Percentiles rank a stretch among this genome's conserved stretches.
Evolutionary conservation across 2,888 invertebrate genomes (phyloP).

Genomic region (Odontocerum albicorne): DNA sequence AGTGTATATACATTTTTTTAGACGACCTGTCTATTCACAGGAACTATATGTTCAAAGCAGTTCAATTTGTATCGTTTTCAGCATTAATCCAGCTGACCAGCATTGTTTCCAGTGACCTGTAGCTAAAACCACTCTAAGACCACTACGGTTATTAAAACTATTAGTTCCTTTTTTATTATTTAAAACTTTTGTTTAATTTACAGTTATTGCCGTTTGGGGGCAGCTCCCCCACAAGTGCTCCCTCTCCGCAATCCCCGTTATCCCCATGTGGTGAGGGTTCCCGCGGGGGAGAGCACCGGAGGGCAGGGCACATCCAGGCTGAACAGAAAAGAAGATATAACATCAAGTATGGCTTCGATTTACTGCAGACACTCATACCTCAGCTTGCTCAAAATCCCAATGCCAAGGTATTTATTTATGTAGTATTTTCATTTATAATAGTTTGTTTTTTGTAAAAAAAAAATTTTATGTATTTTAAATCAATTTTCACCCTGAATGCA

Average conservation of each 20-base stretch:
- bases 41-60: no score
- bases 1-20: no score
- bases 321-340: conserved; percentile 95
- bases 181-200: no score
- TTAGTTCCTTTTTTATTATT: no score
- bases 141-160: no score
- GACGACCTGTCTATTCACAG: no score
- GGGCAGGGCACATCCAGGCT: conserved; percentile 91
- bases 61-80: no score
- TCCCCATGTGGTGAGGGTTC: conserved; percentile 43
- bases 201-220: conserved; percentile 20
- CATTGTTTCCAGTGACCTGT: no score
- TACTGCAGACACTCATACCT: conserved; percentile 89
- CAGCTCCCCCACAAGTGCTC: conserved; percentile 45
- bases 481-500: no score
- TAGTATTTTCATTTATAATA: conserved; percentile 6
- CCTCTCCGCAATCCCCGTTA: conserved; percentile 60
- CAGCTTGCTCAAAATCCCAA: conserved; percentile 88
- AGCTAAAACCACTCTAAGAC: no score
- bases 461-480: no score
- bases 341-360: conserved; percentile 96
- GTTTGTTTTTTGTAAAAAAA: background rate
- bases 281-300: conserved; percentile 67
- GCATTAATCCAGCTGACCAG: no score
- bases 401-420: conserved; percentile 65